These are phyloP conservation scores for Spialia ferax DNA, from an alignment of 2,888 invertebrate species.

Conservation along the genomic window DNA sequence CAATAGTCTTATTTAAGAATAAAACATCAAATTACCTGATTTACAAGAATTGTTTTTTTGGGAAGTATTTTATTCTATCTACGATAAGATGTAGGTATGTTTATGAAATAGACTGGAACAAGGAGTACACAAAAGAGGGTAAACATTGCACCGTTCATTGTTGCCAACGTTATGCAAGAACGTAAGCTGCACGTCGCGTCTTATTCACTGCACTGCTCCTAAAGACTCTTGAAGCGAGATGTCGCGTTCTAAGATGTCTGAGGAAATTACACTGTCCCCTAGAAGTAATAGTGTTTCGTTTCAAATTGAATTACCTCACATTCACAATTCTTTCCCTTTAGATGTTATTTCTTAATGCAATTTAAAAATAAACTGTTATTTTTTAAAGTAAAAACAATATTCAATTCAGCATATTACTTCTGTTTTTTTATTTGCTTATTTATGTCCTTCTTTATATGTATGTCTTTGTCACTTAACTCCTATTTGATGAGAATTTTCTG, in stretches of 20 bases:
- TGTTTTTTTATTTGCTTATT: too few species aligned
- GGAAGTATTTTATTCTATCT: background rate
- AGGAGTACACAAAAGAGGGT: background rate
- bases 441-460: too few species aligned
- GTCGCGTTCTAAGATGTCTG: constrained; percentile 4
- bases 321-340: background rate
- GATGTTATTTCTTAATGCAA: background rate
- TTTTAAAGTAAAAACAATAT: too few species aligned
- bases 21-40: too few species aligned
- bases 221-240: constrained; percentile 23
- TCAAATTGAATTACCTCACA: constrained; percentile 7
- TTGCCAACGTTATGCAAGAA: constrained; percentile 16
- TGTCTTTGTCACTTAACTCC: too few species aligned
- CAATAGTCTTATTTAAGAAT: background rate
- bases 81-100: background rate
- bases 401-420: too few species aligned
- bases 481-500: too few species aligned
- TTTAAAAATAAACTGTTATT: background rate
- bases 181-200: constrained; percentile 2
- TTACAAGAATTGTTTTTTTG: too few species aligned
- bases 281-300: constrained; percentile 3
- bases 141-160: constrained; percentile 6
- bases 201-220: constrained; percentile 17
- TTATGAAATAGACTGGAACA: constrained; percentile 6
- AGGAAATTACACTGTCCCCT: constrained; percentile 12